Percentiles rank a stretch among this genome's conserved stretches.
These are phyloP conservation scores for Subanguina moxae DNA, from an alignment of 1,140 invertebrate species.

Conservation along the genomic window DNA sequence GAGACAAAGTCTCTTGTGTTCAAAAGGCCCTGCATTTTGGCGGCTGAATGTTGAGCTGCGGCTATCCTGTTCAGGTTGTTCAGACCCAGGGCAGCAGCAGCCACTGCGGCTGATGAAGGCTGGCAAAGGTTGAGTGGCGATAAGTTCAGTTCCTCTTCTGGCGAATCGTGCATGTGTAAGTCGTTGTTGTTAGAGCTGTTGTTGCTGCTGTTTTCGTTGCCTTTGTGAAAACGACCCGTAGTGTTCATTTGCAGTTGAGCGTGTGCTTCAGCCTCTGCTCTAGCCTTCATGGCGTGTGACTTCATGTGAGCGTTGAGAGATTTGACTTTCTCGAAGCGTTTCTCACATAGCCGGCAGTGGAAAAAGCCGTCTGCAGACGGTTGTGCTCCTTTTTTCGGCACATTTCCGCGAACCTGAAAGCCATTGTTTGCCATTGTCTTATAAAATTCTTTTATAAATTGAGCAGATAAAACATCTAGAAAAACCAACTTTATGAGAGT, in stretches of 20 bases:
- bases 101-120: constrained; percentile 1
- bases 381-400: constrained; percentile 57
- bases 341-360: constrained; percentile 58
- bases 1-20: background rate
- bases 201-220: constrained; percentile 11
- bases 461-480: no score
- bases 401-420: background rate
- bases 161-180: background rate
- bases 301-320: constrained; percentile 59
- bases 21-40: constrained; percentile 3
- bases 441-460: no score
- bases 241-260: constrained; percentile 21
- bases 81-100: constrained; percentile 3
- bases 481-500: background rate
- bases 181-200: background rate
- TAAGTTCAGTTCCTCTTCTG: background rate
- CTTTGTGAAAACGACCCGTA: background rate
- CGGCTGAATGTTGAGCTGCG: background rate
- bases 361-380: constrained; percentile 58
- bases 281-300: constrained; percentile 57
- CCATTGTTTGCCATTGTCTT: no score
- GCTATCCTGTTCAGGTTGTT: background rate
- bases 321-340: constrained; percentile 58
- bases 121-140: constrained; percentile 12
- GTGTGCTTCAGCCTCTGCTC: constrained; percentile 56